Percentiles rank a stretch among this genome's conserved stretches.
Evolutionary conservation across 1,140 invertebrate species (phyloP).

Genomic region (Andrena cerasifolii): DNA sequence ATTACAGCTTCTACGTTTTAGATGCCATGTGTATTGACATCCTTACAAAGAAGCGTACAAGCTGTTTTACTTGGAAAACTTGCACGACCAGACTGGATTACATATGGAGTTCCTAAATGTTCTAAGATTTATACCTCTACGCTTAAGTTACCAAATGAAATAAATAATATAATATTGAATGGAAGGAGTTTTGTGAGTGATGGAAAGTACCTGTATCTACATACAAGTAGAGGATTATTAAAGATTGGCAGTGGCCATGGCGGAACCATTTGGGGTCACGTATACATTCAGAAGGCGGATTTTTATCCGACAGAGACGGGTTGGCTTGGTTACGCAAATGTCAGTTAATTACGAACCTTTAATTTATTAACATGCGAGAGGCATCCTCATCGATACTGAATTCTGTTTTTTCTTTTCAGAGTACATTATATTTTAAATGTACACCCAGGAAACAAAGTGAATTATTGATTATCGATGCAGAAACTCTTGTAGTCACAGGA

Average conservation of each 20-base stretch:
- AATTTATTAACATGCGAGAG: not conserved
- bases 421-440: constrained; percentile 83
- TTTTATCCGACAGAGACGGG: constrained; percentile 90
- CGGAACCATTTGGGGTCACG: constrained; percentile 93
- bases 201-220: constrained; percentile 93
- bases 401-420: constrained; percentile 77
- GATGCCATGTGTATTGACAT: constrained; percentile 93
- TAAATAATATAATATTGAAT: constrained; percentile 81
- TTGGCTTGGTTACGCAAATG: constrained; percentile 93
- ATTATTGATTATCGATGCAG: constrained; percentile 85
- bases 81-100: constrained; percentile 93
- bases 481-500: constrained; percentile 83
- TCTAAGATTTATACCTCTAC: constrained; percentile 89
- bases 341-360: constrained; percentile 79
- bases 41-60: constrained; percentile 94
- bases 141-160: constrained; percentile 83
- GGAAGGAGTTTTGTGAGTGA: constrained; percentile 87
- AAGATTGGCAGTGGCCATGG: constrained; percentile 97
- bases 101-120: constrained; percentile 91
- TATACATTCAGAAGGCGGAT: constrained; percentile 91
- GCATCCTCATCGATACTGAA: not conserved
- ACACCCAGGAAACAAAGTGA: constrained; percentile 84
- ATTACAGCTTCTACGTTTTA: constrained; percentile 74
- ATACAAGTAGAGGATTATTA: constrained; percentile 87
- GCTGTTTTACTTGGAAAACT: constrained; percentile 93